Evolutionary conservation across 2,113 vertebrate genomes (phyloP), one percentile per base, ranked within the genome.

Genomic region (Empidonax traillii): DNA sequence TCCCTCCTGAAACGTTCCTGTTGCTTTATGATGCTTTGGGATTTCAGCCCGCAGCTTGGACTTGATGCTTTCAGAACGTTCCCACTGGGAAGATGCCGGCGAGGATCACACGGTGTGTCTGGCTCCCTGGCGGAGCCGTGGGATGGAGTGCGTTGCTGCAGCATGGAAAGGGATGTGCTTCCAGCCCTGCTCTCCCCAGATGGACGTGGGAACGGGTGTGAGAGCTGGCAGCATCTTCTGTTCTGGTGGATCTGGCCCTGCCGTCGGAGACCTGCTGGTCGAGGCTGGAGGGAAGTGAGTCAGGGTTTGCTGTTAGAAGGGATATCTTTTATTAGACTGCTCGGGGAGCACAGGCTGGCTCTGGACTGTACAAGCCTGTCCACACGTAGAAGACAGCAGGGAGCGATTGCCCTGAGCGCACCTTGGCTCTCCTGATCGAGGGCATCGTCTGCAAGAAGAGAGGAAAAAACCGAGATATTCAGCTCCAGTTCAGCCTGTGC

Each of bases 221-320:
- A 61, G 59, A 65, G 55, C 80, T 91, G 96, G 77, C 68, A 78
- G 91, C 23, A 58, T 74, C 66, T 46, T 41, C 72, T 89, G 2
- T 30, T 17, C 83, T 65, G 67, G 39, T 71, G 74, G 56, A 43
- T 83, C 65, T 95, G 89, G 65, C 77, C 59, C 37, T 73, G 83
- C 63, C 3, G 17, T 49, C 0, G 3, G 43, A 77, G 91, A 86
- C 80, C 59, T 96, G 87, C 87, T 77, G 93, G 46, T 88, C 1
- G 51, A 63, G 71, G 72, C 72, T 41, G 5, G 79, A 92, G 93
- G 95, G 93, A 97, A 94, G 90, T 97, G 96, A 95, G 81, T 96
- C 95, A 95, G 92, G 95, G 17, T 65, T 90, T 90, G 83, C 96
- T 77, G 94, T 83, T 90, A 73, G 89, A 86, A 90, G 93, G 91